Conservation (phyloP, 2,797 vertebrate genomes). For the Ptychobarbus kaznakovi region DNA sequence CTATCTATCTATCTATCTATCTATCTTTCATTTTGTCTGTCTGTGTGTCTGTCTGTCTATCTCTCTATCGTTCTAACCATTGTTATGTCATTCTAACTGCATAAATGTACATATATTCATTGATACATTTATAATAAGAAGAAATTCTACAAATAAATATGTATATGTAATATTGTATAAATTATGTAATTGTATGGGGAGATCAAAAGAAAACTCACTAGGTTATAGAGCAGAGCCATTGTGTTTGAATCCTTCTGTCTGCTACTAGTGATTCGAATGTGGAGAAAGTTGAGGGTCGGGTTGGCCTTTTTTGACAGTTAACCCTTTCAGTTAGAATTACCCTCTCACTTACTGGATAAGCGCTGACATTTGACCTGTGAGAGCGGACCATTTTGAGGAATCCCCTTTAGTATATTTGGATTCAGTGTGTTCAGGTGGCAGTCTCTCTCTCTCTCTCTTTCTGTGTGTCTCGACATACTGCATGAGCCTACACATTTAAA, state of each 20-base stretch:
- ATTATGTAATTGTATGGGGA: background rate
- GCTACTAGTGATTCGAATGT: background rate
- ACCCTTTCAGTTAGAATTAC: conserved; percentile 34
- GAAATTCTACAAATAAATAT: background rate
- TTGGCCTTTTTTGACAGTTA: conserved; percentile 29
- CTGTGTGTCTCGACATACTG: background rate
- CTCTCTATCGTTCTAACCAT: no score
- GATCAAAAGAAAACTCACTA: background rate
- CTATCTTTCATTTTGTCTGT: background rate
- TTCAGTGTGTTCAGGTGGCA: conserved; percentile 40
- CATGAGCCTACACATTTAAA: conserved; percentile 55
- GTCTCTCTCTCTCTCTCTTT: conserved; percentile 17
- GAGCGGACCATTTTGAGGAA: conserved; percentile 40
- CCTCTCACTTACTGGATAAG: conserved; percentile 40
- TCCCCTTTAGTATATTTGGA: conserved; percentile 42
- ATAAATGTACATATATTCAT: no score
- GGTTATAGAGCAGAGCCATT: background rate
- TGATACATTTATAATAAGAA: background rate
- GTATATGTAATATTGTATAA: background rate
- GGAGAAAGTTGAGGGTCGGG: background rate
- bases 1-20: background rate
- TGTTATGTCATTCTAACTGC: no score
- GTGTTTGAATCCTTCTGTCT: background rate
- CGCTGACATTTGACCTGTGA: conserved; percentile 56
- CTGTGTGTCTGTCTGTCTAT: background rate